Evolutionary conservation across 2,113 vertebrate genomes (phyloP).

Genomic region (Corythaixoides concolor): DNA sequence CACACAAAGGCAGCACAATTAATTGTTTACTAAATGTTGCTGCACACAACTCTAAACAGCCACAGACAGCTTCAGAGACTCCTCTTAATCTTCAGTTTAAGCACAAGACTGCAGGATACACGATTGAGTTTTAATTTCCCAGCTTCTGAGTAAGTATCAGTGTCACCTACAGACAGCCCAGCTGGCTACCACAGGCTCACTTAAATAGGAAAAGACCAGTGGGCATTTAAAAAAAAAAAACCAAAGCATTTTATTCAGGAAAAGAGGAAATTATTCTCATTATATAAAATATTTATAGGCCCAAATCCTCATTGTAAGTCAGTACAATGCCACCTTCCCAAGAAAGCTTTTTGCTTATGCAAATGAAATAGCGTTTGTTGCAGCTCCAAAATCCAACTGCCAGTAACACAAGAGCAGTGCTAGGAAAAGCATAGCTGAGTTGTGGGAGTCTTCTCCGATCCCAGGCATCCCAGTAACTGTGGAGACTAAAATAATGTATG

Average conservation of each 20-base stretch:
- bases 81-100: not conserved
- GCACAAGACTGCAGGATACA: not conserved
- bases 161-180: not conserved
- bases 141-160: not conserved
- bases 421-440: constrained; percentile 35
- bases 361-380: not conserved
- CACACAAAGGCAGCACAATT: not conserved
- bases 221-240: not conserved
- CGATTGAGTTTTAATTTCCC: not conserved
- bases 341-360: not conserved
- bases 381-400: not conserved
- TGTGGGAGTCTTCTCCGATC: not conserved
- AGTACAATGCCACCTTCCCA: not conserved
- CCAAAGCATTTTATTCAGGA: not conserved
- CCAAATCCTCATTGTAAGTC: not conserved
- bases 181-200: not conserved
- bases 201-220: not conserved
- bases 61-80: not conserved
- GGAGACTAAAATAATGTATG: not conserved
- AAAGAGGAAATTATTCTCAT: not conserved
- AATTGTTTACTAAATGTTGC: not conserved
- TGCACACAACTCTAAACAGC: not conserved
- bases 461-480: not conserved
- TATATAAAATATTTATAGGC: not conserved
- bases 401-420: not conserved